Base-by-base conservation (phyloP, 2,113 vertebrate species). In the Rousettus leschenaultii region DNA sequence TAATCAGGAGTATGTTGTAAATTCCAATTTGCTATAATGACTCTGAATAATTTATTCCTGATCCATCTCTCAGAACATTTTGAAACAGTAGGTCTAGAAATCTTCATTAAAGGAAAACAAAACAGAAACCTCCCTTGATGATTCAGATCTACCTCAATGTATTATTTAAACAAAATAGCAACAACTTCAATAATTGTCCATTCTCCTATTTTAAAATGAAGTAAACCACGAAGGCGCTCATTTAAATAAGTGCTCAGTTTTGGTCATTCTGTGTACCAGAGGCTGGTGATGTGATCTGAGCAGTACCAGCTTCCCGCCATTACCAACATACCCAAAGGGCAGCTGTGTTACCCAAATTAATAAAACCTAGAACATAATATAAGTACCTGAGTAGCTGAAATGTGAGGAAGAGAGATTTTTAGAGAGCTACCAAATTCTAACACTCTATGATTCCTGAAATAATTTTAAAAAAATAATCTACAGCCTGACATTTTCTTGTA, bases 1-100 rank as follows among this genome's bases (percentile, higher is more conserved):
- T 38, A 91, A 79, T 28, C 38, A 87, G 51, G 19, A n/a, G 45
- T 70, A 19, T 53, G 26, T 28, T 28, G 5, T 73, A 33, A 53
- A 48, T 87, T 97, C 26, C 24, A 43, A 57, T 91, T 78, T 78
- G 12, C 48, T 82, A 0, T 61, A 33, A 65, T 26, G 77, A 78
- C 59, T 80, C 61, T 90, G 55, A 38, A 66, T 94, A 80, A 28
- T 78, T 93, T 82, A 48, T n/a, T 92, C 48, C 24, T 78, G 45
- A 70, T 40, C 1, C 0, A 4, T 43, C 48, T 92, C 38, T 90
- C 73, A 85, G 94, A 92, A 74, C 35, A 87, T 70, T 86, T 88
- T 57, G 66, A 89, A 86, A 92, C 0, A n/a, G 51, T n/a, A 74
- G 33, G 30, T 80, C 83, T 96, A 70, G 57, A 92, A 92, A 90